Evolutionary conservation across 2,797 vertebrate genomes (phyloP).

Genomic region (Trematomus bernacchii): DNA sequence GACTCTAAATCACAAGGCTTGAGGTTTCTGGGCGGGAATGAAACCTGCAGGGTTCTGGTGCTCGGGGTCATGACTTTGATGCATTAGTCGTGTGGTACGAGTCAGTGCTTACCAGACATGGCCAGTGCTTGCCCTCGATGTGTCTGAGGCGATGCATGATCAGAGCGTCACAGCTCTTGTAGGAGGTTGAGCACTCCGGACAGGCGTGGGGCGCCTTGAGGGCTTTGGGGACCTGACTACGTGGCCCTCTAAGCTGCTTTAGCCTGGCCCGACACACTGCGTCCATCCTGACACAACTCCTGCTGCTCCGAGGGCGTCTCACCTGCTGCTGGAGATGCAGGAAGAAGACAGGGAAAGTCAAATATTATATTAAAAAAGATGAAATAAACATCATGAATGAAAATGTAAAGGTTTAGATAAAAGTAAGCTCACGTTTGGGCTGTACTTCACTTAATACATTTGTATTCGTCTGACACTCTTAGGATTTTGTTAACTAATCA

Average conservation of each 20-base stretch:
- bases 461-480: too few relatives aligned
- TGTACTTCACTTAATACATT: too few relatives aligned
- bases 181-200: constrained; percentile 79
- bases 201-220: constrained; percentile 82
- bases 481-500: too few relatives aligned
- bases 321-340: constrained; percentile 66
- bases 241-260: constrained; percentile 80
- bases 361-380: not conserved
- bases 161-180: constrained; percentile 86
- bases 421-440: not conserved
- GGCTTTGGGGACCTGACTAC: constrained; percentile 77
- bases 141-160: constrained; percentile 87
- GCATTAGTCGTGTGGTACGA: not conserved
- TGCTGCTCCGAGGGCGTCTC: constrained; percentile 63
- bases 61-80: not conserved
- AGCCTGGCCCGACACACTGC: constrained; percentile 74
- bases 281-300: constrained; percentile 72
- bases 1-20: not conserved
- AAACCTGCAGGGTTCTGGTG: not conserved
- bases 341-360: not conserved
- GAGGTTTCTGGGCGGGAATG: not conserved
- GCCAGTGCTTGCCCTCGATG: constrained; percentile 89
- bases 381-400: not conserved
- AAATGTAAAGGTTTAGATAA: not conserved
- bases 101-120: constrained; percentile 83